These are phyloP conservation scores for Apteryx mantelli DNA, from an alignment of 2,113 vertebrate genomes.

Conservation along the genomic window DNA sequence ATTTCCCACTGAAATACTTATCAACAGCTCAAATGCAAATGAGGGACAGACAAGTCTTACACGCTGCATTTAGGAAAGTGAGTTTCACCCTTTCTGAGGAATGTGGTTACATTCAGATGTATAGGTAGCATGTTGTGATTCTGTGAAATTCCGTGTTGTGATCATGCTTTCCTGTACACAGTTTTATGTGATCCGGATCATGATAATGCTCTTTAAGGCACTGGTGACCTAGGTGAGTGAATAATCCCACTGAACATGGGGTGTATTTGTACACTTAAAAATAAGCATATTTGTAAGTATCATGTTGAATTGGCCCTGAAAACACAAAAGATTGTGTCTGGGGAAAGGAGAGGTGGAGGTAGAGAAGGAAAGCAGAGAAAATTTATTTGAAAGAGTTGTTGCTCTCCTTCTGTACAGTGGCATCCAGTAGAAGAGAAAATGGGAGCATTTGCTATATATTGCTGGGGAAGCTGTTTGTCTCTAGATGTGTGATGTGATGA, in stretches of 20 bases:
- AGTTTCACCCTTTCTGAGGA: background rate
- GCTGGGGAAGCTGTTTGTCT: background rate
- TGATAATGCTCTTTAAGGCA: background rate
- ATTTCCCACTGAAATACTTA: background rate
- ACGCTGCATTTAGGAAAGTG: background rate
- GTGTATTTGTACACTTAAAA: rapidly evolving
- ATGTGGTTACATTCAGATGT: rapidly evolving
- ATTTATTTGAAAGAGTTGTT: background rate
- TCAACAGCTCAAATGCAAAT: rapidly evolving
- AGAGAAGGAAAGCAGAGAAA: background rate
- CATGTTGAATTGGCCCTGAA: background rate
- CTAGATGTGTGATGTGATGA: background rate
- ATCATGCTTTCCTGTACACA: rapidly evolving
- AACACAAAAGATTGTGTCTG: background rate
- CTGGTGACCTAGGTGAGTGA: background rate
- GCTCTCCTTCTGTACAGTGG: background rate
- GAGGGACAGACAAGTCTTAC: background rate
- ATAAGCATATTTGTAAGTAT: background rate
- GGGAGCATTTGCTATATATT: background rate
- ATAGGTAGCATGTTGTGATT: rapidly evolving
- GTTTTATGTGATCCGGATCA: background rate
- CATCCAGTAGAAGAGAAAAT: background rate
- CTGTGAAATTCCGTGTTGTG: background rate
- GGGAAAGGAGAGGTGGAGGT: background rate
- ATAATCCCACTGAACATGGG: background rate